Evolutionary conservation across 2,113 vertebrate species (phyloP).

Genomic region (Mugil cephalus): DNA sequence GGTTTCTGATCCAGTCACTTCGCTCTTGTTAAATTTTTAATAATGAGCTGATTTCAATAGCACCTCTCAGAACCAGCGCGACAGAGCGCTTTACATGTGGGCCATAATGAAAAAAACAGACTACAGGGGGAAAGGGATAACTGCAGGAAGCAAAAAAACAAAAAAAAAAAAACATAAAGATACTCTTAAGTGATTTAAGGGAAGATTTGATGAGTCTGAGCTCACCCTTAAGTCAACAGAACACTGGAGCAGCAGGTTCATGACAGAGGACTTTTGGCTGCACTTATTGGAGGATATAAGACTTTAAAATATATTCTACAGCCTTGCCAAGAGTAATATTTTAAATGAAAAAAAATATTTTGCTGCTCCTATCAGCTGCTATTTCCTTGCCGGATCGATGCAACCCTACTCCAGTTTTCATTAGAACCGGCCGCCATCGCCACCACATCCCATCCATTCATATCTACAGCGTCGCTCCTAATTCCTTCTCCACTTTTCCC

Average conservation of each 20-base stretch:
- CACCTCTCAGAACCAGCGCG: too few relatives aligned
- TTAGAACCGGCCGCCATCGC: background rate
- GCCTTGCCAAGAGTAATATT: constrained; percentile 6
- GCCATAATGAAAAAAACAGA: too few relatives aligned
- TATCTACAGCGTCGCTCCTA: background rate
- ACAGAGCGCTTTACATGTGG: too few relatives aligned
- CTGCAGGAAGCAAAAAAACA: too few relatives aligned
- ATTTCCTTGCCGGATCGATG: constrained; percentile 13
- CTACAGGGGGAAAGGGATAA: too few relatives aligned
- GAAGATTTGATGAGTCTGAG: constrained; percentile 1
- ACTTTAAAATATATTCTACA: background rate
- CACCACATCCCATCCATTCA: background rate
- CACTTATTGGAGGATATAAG: background rate
- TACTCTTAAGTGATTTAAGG: background rate
- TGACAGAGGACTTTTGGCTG: background rate
- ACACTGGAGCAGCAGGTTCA: background rate
- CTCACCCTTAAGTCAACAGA: background rate
- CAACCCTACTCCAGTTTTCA: background rate
- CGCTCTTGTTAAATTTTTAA: background rate
- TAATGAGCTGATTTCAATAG: too few relatives aligned
- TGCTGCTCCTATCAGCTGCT: constrained; percentile 4
- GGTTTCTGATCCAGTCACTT: background rate
- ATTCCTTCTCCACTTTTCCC: too few relatives aligned
- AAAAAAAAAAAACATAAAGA: background rate
- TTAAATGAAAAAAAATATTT: constrained; percentile 11